A percentile compares a stretch with the other conserved stretches of the same genome.
These are phyloP conservation scores for Penelope pileata DNA, from an alignment of 2,113 vertebrate genomes.

Conservation along the genomic window DNA sequence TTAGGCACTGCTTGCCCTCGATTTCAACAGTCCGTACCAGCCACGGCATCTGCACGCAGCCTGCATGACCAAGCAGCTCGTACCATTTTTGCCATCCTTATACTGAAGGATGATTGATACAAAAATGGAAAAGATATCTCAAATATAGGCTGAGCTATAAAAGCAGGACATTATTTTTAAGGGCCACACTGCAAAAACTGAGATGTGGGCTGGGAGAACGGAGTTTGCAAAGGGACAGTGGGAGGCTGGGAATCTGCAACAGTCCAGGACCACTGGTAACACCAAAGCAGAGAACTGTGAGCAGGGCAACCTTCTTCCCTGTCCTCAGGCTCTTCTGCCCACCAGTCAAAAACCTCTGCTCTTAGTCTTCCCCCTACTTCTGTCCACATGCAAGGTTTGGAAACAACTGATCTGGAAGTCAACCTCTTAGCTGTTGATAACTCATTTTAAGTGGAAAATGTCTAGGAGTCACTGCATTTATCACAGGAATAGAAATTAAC, in stretches of 20 bases:
- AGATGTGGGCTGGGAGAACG: neutral
- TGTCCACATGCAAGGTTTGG: neutral
- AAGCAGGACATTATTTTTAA: neutral
- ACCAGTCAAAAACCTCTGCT: neutral
- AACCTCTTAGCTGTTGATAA: neutral
- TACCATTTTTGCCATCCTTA: neutral
- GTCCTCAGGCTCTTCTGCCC: neutral
- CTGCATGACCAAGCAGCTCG: neutral
- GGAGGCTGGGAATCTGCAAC: neutral
- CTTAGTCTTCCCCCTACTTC: neutral
- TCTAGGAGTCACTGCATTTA: slow-evolving; percentile 5
- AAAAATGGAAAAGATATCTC: neutral
- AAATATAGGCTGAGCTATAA: neutral
- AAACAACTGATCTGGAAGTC: slow-evolving; percentile 33
- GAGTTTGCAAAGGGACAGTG: neutral
- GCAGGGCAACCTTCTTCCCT: neutral
- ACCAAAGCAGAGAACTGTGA: neutral
- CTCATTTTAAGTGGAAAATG: neutral
- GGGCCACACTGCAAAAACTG: neutral
- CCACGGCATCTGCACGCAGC: neutral
- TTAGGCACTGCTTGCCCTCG: neutral
- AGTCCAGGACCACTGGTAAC: neutral
- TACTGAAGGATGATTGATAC: neutral
- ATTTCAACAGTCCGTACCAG: neutral
- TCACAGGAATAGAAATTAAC: neutral